Evolutionary conservation across 1,140 invertebrate genomes (phyloP), one percentile per base, ranked within the genome.

Genomic region (Nasonia giraulti): DNA sequence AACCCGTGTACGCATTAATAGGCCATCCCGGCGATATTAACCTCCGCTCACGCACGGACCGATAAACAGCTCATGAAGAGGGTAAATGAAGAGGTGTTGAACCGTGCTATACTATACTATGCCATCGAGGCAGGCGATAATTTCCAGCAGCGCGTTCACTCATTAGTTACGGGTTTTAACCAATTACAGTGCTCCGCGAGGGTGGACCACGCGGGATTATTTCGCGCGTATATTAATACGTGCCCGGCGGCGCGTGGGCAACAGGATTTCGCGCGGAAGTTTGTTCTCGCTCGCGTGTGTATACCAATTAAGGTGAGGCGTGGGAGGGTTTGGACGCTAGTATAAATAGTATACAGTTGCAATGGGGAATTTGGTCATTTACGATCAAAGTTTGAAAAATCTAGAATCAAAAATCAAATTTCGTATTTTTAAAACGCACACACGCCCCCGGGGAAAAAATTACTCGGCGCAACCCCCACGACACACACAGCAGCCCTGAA

Each of bases 121-220:
- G 14, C 55, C 55, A 62, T 62, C 55, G 17, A n/a, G 2, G 55
- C 14, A 17, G 55, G 20, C 17, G 55, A 62, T 62, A 62, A 62
- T 62, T 62, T 62, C 3, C 55, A 62, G 55, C 17, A 62, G 55
- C 17, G 55, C 55, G 20, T 62, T 62, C 55, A 62, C 55, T 62
- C 55, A 62, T 62, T 62, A 62, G 55, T 62, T 62, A 62, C 55
- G 55, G 55, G 55, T 62, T 62, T 62, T 62, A 62, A n/a, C 55
- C 55, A 62, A 62, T n/a, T n/a, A 62, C 17, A 7, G 14, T n/a
- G 20, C 55, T 37, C 4, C 55, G 33, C 55, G 5, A n/a, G 55
- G 55, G 55, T 62, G 55, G 55, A 62, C 55, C 17, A 62, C 55
- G 20, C 55, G 20, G 55, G 55, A 62, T 62, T 62, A 62, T 62